A percentile compares a stretch with the other conserved stretches of the same genome.
Evolutionary conservation across 2,113 vertebrate genomes (phyloP).

Genomic region (Myxocyprinus asiaticus): DNA sequence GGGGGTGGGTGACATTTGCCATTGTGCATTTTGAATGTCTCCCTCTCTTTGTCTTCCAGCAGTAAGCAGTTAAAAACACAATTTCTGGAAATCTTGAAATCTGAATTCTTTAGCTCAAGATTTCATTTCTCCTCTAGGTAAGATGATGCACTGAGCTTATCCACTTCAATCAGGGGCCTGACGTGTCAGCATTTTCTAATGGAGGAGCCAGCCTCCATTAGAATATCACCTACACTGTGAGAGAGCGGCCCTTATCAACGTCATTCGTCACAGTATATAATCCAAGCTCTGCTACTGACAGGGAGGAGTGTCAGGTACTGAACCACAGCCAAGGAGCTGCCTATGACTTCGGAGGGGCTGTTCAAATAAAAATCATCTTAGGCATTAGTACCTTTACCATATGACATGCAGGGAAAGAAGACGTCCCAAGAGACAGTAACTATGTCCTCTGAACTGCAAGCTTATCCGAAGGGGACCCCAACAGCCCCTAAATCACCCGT

Average conservation of each 20-base stretch:
- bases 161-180: slow-evolving; percentile 30
- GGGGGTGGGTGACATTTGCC: background rate
- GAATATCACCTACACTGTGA: background rate
- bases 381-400: background rate
- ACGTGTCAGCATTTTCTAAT: slow-evolving; percentile 40
- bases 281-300: background rate
- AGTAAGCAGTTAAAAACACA: background rate
- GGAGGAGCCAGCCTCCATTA: slow-evolving; percentile 26
- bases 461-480: slow-evolving; percentile 26
- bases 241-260: slow-evolving; percentile 49
- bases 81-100: slow-evolving; percentile 7
- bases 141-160: slow-evolving; percentile 13
- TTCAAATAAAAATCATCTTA: slow-evolving; percentile 29
- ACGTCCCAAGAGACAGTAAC: slow-evolving; percentile 42
- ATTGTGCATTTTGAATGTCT: background rate
- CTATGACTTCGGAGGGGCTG: slow-evolving; percentile 36
- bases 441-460: slow-evolving; percentile 24
- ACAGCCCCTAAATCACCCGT: slow-evolving; percentile 48
- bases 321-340: slow-evolving; percentile 10
- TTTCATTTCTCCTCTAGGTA: background rate
- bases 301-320: slow-evolving; percentile 12
- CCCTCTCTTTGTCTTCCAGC: background rate
- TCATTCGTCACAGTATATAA: slow-evolving; percentile 59
- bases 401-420: slow-evolving; percentile 32
- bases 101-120: slow-evolving; percentile 4